Evolutionary conservation across 2,113 vertebrate genomes (phyloP).

Genomic region (Ascaphus truei): DNA sequence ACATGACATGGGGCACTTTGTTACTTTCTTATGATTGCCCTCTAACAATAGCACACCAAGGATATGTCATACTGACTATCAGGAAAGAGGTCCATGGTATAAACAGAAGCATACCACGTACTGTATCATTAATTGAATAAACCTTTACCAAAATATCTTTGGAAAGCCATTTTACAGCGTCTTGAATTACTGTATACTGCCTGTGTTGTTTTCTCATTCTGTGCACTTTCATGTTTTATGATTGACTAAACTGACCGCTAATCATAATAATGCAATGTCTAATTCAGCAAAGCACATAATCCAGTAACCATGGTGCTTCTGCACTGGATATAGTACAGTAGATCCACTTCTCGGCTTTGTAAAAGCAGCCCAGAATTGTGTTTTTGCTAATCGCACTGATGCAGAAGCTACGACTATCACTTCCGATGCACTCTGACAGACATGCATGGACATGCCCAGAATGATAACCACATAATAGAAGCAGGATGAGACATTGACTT

Average conservation of each 20-base stretch:
- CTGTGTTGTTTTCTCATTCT: neutral
- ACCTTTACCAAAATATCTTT: neutral
- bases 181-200: too few species aligned
- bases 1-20: too few species aligned
- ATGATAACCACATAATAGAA: neutral
- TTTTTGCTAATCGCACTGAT: neutral
- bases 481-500: neutral
- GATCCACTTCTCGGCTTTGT: neutral
- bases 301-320: neutral
- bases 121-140: too few species aligned
- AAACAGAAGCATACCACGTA: too few species aligned
- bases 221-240: constrained; percentile 1
- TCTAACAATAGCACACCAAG: too few species aligned
- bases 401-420: neutral
- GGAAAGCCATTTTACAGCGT: too few species aligned
- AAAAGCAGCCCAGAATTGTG: neutral
- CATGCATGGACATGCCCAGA: neutral
- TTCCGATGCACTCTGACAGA: neutral
- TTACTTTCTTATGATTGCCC: too few species aligned
- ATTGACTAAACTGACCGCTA: neutral
- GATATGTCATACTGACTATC: too few species aligned
- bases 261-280: neutral
- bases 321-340: neutral
- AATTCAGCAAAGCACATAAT: neutral
- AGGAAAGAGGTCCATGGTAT: too few species aligned